A percentile compares a stretch with the other conserved stretches of the same genome.
Evolutionary conservation across 2,113 vertebrate genomes (phyloP).

Genomic region (Neomonachus schauinslandi): DNA sequence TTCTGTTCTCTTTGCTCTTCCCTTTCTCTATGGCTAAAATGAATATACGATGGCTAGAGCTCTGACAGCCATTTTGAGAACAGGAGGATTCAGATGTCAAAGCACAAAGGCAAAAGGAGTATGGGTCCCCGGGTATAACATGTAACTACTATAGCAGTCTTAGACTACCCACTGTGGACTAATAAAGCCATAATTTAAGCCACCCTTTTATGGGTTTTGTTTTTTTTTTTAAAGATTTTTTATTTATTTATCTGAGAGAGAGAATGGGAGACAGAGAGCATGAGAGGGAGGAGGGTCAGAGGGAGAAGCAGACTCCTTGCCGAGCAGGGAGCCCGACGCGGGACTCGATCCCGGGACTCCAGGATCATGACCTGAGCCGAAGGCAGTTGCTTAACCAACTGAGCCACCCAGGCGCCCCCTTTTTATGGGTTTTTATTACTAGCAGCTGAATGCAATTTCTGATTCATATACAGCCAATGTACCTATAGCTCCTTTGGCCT

Average conservation of each 20-base stretch:
- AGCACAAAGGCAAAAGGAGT: background rate
- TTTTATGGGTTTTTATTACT: conserved; percentile 14
- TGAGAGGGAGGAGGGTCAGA: no score
- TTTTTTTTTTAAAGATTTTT: no score
- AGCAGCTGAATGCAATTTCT: background rate
- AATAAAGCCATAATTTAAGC: conserved; percentile 5
- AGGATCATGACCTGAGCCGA: no score
- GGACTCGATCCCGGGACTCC: no score
- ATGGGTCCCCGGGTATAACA: background rate
- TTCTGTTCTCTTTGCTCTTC: conserved; percentile 29
- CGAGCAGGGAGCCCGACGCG: no score
- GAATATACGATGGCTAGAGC: background rate
- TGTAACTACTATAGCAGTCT: background rate
- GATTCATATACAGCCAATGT: background rate
- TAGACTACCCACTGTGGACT: background rate
- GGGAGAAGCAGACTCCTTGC: no score
- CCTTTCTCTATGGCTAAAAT: background rate
- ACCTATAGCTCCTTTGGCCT: background rate
- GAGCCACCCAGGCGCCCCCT: no score
- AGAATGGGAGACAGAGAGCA: no score
- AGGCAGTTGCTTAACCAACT: no score
- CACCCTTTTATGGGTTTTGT: background rate
- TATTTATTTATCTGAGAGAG: no score
- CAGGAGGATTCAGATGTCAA: background rate
- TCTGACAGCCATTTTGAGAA: conserved; percentile 12